Percentiles rank a stretch among this genome's conserved stretches.
phyloP scores from a whole-genome alignment of 2,797 vertebrate genomes.

The Diglossa cyanea region DNA sequence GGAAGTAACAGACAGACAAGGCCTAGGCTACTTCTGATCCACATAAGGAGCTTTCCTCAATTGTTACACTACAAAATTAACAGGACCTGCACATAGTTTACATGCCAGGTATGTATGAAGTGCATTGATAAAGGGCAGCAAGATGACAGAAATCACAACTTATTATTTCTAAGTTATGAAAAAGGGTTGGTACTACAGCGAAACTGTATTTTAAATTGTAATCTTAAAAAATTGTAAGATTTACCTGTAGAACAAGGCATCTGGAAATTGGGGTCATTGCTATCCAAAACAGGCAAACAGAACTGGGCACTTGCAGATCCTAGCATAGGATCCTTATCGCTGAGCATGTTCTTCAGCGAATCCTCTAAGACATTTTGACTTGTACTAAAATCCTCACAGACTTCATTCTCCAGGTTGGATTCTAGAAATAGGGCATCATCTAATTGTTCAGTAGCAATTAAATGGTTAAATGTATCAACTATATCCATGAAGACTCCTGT shows the following conservation, averaged over 20 bases:
- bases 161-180: constrained; percentile 46
- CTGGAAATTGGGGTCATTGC: constrained; percentile 89
- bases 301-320: constrained; percentile 97
- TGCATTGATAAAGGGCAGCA: constrained; percentile 18
- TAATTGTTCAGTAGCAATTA: constrained; percentile 99
- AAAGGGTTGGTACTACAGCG: constrained; percentile 62
- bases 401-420: constrained; percentile 97
- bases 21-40: neutral
- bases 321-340: constrained; percentile 99
- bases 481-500: constrained; percentile 99
- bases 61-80: neutral
- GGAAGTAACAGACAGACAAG: neutral
- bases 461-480: constrained; percentile 98
- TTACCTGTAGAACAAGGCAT: constrained; percentile 90
- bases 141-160: constrained; percentile 50
- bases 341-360: constrained; percentile 99
- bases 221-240: constrained; percentile 78
- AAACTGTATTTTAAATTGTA: constrained; percentile 72
- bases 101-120: constrained; percentile 24
- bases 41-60: neutral
- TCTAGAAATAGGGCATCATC: constrained; percentile 93
- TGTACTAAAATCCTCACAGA: constrained; percentile 93
- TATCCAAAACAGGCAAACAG: constrained; percentile 92
- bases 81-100: neutral
- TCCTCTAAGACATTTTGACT: constrained; percentile 88